Base-by-base conservation (phyloP, 2,888 invertebrate species). In the Eumacrocentrus americanus region DNA sequence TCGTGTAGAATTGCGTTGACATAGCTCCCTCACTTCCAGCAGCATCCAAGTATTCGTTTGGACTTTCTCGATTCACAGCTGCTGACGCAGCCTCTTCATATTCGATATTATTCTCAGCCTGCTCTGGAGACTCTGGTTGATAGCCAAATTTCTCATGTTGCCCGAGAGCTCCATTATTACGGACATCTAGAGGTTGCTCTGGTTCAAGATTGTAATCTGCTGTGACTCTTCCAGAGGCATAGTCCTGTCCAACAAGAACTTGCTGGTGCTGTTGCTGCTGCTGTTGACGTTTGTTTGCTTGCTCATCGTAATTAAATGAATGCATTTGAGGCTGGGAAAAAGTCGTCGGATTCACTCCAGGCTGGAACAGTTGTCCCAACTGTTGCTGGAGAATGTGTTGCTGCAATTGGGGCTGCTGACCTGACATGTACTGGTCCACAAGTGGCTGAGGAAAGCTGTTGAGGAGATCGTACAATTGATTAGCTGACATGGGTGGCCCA, bases 41-140 rank as follows among this genome's bases (percentile, higher is more conserved):
- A 71, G 84, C 84, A 5, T 83, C 81, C 56, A 84, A 84, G 63
- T 84, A 85, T 40, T 84, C 80, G 0, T 84, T 62, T 3, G 72
- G 73, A 2, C 63, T 67, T 37, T 58, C 63, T 18, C 66, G 71
- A 48, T 68, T 58, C 9, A 50, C 64, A 1, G 58, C 38, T 11
- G 29, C 34, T 2, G 54, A 18, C 2, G 22, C 53, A n/a, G 63
- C 61, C 53, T 72, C 72, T 7, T 76, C 74, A 52, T 73, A 75
- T 12, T 78, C 76, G 50, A 77, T 76, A 47, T 75, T 74, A 46
- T 79, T 77, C 25, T 77, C 76, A 9, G 69, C 64, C 35, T 72
- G 74, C 16, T 76, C 75, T 2, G 53, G 48, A 0, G 58, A 56
- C 20, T 73, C 70, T 0, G 61, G 46, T 53, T 68, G 69, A 40